Percentiles rank a stretch among this genome's conserved stretches.
Evolutionary conservation across 2,113 vertebrate species (phyloP).

Genomic region (Oceanites oceanicus): DNA sequence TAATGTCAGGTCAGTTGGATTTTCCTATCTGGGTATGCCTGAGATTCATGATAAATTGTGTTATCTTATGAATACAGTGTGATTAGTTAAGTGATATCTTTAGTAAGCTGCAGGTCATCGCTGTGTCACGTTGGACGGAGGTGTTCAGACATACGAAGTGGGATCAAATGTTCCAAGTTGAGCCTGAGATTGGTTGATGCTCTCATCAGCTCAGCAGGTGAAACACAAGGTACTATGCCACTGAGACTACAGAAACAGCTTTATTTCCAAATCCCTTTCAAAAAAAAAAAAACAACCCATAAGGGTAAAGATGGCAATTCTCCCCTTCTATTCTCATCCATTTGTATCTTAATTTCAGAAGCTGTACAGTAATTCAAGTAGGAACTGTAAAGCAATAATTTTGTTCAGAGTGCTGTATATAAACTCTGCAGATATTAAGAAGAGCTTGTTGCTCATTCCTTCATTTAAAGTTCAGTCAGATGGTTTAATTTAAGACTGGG

Average conservation of each 20-base stretch:
- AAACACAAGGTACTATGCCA: not conserved
- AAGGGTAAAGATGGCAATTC: not conserved
- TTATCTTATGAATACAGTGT: not conserved
- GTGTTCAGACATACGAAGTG: not conserved
- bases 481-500: not conserved
- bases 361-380: not conserved
- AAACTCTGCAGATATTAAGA: not conserved
- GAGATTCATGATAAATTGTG: not conserved
- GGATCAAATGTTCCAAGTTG: not conserved
- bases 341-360: not conserved
- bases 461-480: not conserved
- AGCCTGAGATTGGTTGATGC: not conserved
- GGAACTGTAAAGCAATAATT: not conserved
- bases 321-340: not conserved
- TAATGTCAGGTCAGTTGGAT: not conserved
- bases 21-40: not conserved
- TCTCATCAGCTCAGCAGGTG: not conserved
- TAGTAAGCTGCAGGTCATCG: not conserved
- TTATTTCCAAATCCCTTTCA: not conserved
- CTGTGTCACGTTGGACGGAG: not conserved
- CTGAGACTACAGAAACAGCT: not conserved
- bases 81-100: not conserved
- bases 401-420: not conserved
- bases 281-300: not conserved
- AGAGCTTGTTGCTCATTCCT: not conserved